These are phyloP conservation scores for Lottia scabra DNA, from an alignment of 2,888 invertebrate species.

Conservation along the genomic window DNA sequence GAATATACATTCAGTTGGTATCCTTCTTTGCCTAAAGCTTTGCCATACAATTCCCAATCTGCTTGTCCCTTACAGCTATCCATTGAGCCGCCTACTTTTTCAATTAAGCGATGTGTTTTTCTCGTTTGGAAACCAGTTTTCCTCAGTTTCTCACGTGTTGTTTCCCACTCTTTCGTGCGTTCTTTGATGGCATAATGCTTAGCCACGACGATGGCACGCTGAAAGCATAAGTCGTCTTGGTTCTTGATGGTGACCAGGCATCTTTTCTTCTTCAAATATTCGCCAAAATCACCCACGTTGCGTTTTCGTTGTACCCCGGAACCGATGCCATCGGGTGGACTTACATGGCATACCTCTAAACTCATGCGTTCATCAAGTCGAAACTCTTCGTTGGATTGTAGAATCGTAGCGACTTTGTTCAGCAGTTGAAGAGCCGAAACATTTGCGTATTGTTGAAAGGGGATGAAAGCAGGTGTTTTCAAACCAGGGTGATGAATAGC, in stretches of 20 bases:
- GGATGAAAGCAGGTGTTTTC: background rate
- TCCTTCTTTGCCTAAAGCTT: background rate
- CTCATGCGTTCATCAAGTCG: background rate
- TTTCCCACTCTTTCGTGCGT: background rate
- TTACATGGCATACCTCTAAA: background rate
- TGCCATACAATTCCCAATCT: background rate
- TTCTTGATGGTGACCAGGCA: background rate
- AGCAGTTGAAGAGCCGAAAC: background rate
- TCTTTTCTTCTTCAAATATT: background rate
- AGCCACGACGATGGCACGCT: background rate
- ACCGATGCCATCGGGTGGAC: background rate
- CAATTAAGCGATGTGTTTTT: background rate
- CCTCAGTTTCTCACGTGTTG: background rate
- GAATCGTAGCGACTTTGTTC: background rate
- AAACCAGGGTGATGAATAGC: background rate
- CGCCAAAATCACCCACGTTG: background rate
- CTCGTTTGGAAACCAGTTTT: background rate
- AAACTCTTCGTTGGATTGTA: background rate
- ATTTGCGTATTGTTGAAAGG: background rate
- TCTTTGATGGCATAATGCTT: background rate
- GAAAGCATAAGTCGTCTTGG: background rate
- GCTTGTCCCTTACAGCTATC: background rate
- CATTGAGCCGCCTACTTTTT: background rate
- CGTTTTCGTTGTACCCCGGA: background rate
- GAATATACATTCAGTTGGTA: background rate